Conservation (phyloP, 2,113 vertebrate genomes). For the Pantherophis guttatus region DNA sequence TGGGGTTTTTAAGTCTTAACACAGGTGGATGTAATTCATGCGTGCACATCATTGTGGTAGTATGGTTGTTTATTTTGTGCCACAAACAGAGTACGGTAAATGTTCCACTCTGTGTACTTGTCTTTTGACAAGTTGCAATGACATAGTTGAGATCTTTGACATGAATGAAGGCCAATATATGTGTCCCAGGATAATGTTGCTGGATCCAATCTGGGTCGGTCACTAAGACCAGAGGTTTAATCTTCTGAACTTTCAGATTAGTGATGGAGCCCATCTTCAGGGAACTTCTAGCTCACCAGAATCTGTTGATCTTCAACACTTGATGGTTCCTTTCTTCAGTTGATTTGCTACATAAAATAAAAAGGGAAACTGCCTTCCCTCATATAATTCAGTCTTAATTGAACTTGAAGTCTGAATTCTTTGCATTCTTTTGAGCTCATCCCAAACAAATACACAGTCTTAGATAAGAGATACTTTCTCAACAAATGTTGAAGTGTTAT, state of each 20-base stretch:
- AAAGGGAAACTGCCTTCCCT: background rate
- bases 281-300: background rate
- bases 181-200: background rate
- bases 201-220: background rate
- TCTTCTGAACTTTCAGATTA: background rate
- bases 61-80: background rate
- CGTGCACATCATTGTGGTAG: background rate
- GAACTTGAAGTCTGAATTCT: background rate
- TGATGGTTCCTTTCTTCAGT: background rate
- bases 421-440: background rate
- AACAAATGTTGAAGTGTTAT: slow-evolving; percentile 10
- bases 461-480: slow-evolving; percentile 1
- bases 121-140: background rate
- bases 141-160: background rate
- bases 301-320: background rate
- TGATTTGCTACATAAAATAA: background rate
- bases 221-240: background rate
- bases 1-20: background rate
- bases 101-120: background rate
- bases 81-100: background rate
- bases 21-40: background rate
- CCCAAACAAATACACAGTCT: background rate
- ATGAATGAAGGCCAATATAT: background rate
- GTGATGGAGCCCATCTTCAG: background rate
- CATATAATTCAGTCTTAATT: background rate